These are phyloP conservation scores for Acanthis flammea DNA, from an alignment of 2,797 vertebrate genomes.

Conservation along the genomic window DNA sequence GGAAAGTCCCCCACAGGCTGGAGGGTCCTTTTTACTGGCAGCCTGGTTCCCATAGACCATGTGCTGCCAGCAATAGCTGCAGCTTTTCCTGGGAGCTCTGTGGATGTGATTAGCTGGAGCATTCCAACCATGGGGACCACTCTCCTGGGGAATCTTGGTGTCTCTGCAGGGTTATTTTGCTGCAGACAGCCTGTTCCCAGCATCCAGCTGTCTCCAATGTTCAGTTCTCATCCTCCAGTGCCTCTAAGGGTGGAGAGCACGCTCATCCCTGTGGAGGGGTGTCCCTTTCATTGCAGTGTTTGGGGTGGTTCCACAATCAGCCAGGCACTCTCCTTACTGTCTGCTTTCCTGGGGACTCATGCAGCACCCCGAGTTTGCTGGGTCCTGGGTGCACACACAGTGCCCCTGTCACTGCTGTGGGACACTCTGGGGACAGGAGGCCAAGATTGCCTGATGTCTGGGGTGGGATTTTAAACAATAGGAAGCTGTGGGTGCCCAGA, in stretches of 20 bases:
- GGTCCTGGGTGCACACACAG: background rate
- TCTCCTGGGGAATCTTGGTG: background rate
- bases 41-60: background rate
- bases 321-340: too few species aligned
- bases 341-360: background rate
- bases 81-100: background rate
- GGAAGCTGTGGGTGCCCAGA: background rate
- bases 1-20: background rate
- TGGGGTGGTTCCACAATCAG: rapidly evolving
- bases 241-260: background rate
- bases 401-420: rapidly evolving
- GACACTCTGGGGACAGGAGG: rapidly evolving
- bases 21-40: background rate
- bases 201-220: background rate
- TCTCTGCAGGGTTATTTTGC: background rate
- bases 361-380: rapidly evolving
- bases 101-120: background rate
- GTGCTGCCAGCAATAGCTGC: background rate
- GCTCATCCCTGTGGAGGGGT: background rate
- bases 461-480: background rate
- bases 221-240: background rate
- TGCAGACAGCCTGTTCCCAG: background rate
- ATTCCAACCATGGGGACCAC: background rate
- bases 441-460: background rate
- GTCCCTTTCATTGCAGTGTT: background rate